phyloP scores from a whole-genome alignment of 2,888 invertebrate genomes.

The Deroplatys truncata region DNA sequence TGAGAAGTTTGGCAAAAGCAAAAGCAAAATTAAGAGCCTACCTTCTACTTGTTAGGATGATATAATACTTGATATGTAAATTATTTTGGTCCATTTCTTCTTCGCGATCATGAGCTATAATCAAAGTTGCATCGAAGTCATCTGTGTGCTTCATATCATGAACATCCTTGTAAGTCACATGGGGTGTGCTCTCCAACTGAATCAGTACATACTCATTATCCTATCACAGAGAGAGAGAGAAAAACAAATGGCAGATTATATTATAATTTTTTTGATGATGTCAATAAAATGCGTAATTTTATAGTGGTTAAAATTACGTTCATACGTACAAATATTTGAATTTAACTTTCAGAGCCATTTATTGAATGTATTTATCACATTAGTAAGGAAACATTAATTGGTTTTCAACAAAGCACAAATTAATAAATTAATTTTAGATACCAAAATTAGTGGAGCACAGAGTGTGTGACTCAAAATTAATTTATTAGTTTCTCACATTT shows the following conservation, averaged over 20 bases:
- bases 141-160: conserved; percentile 58
- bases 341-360: too few relatives aligned
- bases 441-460: too few relatives aligned
- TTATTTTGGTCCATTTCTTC: conserved; percentile 39
- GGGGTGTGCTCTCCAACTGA: conserved; percentile 54
- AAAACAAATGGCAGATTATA: neutral
- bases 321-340: too few relatives aligned
- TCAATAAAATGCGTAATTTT: neutral
- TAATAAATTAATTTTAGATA: too few relatives aligned
- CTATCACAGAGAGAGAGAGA: conserved; percentile 21
- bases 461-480: too few relatives aligned
- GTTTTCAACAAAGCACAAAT: too few relatives aligned
- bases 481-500: too few relatives aligned
- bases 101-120: conserved; percentile 54
- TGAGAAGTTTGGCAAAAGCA: neutral
- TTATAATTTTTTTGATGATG: neutral
- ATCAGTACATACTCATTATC: conserved; percentile 61
- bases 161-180: conserved; percentile 55
- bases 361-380: too few relatives aligned
- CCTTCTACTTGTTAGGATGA: conserved; percentile 57
- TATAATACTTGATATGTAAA: conserved; percentile 55
- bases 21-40: conserved; percentile 34
- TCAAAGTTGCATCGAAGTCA: conserved; percentile 63
- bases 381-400: too few relatives aligned
- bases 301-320: too few relatives aligned